Conservation (phyloP, 2,888 invertebrate genomes). For the Folsomia candida region DNA sequence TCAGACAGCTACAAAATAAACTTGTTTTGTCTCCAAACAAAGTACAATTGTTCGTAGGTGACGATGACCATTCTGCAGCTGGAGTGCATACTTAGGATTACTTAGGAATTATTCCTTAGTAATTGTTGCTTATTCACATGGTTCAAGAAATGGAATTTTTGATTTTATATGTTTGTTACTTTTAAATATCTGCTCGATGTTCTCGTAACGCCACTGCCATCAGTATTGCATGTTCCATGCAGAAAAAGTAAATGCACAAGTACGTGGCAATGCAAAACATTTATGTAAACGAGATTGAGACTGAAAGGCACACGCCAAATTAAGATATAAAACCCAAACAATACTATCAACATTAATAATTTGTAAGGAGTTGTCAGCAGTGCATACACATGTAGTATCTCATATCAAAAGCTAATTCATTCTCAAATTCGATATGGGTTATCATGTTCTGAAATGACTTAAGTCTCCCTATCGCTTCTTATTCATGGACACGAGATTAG, state of each 20-base stretch:
- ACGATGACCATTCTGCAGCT: too few relatives aligned
- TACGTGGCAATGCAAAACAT: neutral
- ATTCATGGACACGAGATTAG: slow-evolving; percentile 1
- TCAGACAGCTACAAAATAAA: neutral
- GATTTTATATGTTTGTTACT: too few relatives aligned
- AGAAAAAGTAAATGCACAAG: too few relatives aligned
- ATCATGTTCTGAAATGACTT: neutral
- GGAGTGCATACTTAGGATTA: too few relatives aligned
- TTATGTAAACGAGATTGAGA: slow-evolving; percentile 10
- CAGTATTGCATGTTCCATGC: too few relatives aligned
- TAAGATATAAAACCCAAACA: slow-evolving; percentile 3
- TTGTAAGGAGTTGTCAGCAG: neutral
- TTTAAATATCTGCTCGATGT: too few relatives aligned
- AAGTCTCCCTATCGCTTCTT: neutral
- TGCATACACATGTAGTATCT: neutral
- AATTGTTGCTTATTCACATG: too few relatives aligned
- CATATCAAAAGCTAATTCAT: slow-evolving; percentile 2
- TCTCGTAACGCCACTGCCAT: too few relatives aligned
- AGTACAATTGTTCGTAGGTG: neutral
- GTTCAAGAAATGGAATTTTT: too few relatives aligned
- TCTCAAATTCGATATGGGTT: slow-evolving; percentile 12
- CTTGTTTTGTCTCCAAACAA: neutral
- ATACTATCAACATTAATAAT: neutral
- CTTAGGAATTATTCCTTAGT: too few relatives aligned
- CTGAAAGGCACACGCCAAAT: slow-evolving; percentile 1